Conservation (phyloP, 2,797 vertebrate species). For the Champsocephalus esox region DNA sequence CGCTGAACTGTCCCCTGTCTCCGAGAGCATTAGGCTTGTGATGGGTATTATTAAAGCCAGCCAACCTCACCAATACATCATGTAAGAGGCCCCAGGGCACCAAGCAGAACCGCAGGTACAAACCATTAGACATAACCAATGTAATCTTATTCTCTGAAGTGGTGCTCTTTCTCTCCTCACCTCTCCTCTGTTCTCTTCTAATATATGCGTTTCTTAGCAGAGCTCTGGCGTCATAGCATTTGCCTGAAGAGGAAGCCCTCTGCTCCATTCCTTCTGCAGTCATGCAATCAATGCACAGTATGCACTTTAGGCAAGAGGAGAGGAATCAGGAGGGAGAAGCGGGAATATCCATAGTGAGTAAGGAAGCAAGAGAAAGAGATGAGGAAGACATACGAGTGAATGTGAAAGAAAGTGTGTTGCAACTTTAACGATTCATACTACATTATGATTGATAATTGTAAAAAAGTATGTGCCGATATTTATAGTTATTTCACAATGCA, state of each 20-base stretch:
- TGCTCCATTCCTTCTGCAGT: conserved; percentile 74
- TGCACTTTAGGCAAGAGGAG: conserved; percentile 24
- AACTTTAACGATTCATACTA: background rate
- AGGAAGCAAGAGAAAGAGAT: conserved; percentile 4
- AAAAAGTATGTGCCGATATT: background rate
- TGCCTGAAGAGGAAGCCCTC: conserved; percentile 61
- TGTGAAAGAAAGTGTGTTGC: too few species aligned
- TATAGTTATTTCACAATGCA: background rate
- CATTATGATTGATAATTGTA: background rate
- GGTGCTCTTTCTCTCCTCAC: conserved; percentile 39
- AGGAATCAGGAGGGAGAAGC: conserved; percentile 27
- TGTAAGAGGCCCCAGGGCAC: conserved; percentile 51
- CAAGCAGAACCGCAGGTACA: conserved; percentile 51
- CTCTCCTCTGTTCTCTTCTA: conserved; percentile 53
- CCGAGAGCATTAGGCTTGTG: conserved; percentile 38
- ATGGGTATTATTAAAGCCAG: conserved; percentile 59
- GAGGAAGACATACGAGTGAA: conserved; percentile 26
- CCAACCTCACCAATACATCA: conserved; percentile 55
- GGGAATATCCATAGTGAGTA: conserved; percentile 27
- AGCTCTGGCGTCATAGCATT: conserved; percentile 61
- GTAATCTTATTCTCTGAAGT: conserved; percentile 48
- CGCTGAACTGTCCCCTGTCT: conserved; percentile 57
- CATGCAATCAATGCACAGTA: conserved; percentile 58
- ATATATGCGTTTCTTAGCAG: conserved; percentile 57
- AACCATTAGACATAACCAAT: conserved; percentile 50